Conservation (phyloP, 2,888 invertebrate species). For the Stegana nigrithorax region DNA sequence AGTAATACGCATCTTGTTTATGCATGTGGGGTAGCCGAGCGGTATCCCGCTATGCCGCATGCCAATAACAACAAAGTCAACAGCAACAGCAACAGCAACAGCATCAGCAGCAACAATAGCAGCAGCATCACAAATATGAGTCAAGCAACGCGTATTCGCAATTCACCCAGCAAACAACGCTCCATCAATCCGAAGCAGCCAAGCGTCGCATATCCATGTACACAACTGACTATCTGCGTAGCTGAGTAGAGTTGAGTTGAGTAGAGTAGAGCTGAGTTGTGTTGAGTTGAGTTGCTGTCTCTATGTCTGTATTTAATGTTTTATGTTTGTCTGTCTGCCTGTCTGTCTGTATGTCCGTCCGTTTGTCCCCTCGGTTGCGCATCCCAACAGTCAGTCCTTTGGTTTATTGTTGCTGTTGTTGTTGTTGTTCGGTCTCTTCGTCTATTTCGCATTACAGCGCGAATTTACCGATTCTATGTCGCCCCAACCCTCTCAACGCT, state of each 20-base stretch:
- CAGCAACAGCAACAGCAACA: constrained; percentile 24
- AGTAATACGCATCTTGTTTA: too few relatives aligned
- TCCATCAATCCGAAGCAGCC: constrained; percentile 56
- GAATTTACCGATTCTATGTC: constrained; percentile 24
- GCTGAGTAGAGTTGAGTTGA: too few relatives aligned
- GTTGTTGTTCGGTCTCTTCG: constrained; percentile 29
- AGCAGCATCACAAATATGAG: constrained; percentile 36
- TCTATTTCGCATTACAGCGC: constrained; percentile 61
- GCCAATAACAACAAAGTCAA: constrained; percentile 36
- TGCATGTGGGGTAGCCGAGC: not conserved
- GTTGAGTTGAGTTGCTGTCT: constrained; percentile 25
- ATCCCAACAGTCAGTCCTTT: too few relatives aligned
- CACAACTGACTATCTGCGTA: constrained; percentile 55
- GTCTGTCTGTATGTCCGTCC: constrained; percentile 25
- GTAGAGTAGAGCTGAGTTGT: too few relatives aligned
- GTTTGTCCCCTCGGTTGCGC: too few relatives aligned
- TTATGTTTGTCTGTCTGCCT: constrained; percentile 55
- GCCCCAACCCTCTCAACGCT: constrained; percentile 1
- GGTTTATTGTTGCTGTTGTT: not conserved
- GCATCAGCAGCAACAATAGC: constrained; percentile 26
- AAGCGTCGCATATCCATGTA: constrained; percentile 63
- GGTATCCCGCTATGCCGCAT: constrained; percentile 14
- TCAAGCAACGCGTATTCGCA: constrained; percentile 44
- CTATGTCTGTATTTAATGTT: constrained; percentile 61
- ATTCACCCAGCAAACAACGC: too few relatives aligned